Conservation (phyloP, 2,797 vertebrate genomes). For the Nannoperca australis region DNA sequence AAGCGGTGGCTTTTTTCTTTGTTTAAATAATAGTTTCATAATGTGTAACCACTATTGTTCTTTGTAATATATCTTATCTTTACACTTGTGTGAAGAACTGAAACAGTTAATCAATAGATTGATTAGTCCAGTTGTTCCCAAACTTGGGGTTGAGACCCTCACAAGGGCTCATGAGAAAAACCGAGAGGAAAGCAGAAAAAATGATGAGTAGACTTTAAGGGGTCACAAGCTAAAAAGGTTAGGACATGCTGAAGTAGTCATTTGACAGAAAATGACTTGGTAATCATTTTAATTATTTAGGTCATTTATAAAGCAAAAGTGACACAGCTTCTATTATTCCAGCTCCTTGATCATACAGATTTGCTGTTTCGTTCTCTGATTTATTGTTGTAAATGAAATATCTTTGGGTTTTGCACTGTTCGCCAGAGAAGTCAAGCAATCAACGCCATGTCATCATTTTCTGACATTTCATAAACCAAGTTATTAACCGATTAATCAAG, state of each 20-base stretch:
- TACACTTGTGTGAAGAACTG: not conserved
- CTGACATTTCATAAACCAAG: not conserved
- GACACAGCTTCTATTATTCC: not conserved
- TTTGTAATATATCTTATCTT: not conserved
- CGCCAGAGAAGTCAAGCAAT: not conserved
- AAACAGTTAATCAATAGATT: not conserved
- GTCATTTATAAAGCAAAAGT: conserved; percentile 3
- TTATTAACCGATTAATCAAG: not conserved
- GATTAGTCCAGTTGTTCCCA: not conserved
- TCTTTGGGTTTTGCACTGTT: not conserved
- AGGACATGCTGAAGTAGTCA: not conserved
- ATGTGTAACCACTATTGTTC: not conserved
- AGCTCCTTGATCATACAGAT: not conserved
- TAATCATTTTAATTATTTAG: not conserved
- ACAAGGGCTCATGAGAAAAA: not conserved
- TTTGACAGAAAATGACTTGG: not conserved
- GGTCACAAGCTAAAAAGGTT: not conserved
- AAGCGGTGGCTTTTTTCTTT: not conserved
- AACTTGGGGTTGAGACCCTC: not conserved
- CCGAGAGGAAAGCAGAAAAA: not conserved
- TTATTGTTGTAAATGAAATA: not conserved
- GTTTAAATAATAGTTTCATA: not conserved
- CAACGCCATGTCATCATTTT: not conserved
- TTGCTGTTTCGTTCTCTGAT: not conserved
- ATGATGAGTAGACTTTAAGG: not conserved